Conservation (phyloP, 2,888 invertebrate genomes). For the Eilema depressum region DNA sequence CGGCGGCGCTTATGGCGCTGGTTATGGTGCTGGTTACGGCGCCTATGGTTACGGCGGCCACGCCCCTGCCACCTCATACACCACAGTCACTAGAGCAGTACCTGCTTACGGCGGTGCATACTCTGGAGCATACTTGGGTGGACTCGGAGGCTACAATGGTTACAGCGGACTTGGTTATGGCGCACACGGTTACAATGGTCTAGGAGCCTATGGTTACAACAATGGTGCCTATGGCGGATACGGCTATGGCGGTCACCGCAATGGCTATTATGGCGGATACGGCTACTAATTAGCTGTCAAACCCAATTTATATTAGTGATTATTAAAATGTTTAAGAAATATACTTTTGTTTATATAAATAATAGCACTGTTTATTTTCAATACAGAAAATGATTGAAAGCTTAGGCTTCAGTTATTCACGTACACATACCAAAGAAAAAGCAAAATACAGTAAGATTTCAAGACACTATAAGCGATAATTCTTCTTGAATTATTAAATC, state of each 20-base stretch:
- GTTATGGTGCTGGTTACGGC: constrained; percentile 26
- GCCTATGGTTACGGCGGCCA: constrained; percentile 28
- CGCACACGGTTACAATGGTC: constrained; percentile 40
- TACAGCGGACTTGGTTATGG: constrained; percentile 29
- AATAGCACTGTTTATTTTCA: background rate
- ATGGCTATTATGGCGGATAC: background rate
- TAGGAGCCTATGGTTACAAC: constrained; percentile 6
- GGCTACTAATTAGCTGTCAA: constrained; percentile 17
- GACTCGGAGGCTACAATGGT: constrained; percentile 9
- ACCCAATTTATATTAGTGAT: background rate
- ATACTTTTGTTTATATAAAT: background rate
- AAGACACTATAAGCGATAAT: no score
- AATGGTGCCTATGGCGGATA: constrained; percentile 25
- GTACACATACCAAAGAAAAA: no score
- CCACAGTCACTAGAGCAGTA: constrained; percentile 8
- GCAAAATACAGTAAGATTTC: no score
- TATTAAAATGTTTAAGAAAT: background rate
- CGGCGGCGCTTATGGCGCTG: constrained; percentile 14
- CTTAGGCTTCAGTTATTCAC: no score
- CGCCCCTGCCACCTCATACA: constrained; percentile 50
- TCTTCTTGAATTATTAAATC: no score
- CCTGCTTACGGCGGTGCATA: background rate
- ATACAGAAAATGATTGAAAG: no score
- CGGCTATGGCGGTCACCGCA: constrained; percentile 7
- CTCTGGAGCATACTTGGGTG: constrained; percentile 3